Conservation (phyloP, 2,797 vertebrate species). For the Lates japonicus region DNA sequence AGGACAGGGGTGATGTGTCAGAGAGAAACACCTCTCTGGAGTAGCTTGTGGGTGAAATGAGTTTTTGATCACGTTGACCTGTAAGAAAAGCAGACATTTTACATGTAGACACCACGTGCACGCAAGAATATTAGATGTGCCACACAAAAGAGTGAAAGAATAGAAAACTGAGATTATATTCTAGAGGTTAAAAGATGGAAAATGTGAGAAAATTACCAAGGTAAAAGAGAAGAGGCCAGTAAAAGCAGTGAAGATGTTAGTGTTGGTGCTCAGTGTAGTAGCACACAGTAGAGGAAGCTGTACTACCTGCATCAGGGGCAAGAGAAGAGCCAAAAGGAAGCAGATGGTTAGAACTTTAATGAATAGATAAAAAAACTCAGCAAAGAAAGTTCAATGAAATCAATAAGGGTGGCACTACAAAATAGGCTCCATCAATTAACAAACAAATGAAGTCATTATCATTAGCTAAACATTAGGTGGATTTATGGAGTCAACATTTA, state of each 20-base stretch:
- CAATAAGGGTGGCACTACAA: neutral
- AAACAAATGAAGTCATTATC: constrained; percentile 40
- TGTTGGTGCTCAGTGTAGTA: constrained; percentile 99
- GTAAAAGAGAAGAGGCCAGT: constrained; percentile 96
- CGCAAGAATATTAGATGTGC: neutral
- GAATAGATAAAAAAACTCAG: constrained; percentile 43
- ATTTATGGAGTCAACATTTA: constrained; percentile 46
- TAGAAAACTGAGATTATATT: neutral
- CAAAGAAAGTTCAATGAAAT: constrained; percentile 51
- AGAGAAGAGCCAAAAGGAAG: constrained; percentile 84
- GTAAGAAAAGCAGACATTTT: constrained; percentile 47
- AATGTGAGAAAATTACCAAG: constrained; percentile 91
- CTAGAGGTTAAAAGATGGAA: constrained; percentile 81
- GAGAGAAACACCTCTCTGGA: constrained; percentile 81
- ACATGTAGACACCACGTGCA: neutral
- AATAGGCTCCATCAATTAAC: constrained; percentile 21
- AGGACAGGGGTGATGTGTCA: constrained; percentile 86
- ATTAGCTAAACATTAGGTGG: constrained; percentile 24
- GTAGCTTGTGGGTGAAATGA: constrained; percentile 86
- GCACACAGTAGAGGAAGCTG: constrained; percentile 96
- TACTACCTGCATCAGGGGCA: constrained; percentile 94
- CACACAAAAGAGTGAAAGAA: constrained; percentile 5
- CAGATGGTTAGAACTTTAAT: constrained; percentile 67
- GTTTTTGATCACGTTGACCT: constrained; percentile 89
- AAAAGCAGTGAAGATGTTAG: constrained; percentile 97